phyloP scores from a whole-genome alignment of 2,113 vertebrate species.

The Nettapus auritus region DNA sequence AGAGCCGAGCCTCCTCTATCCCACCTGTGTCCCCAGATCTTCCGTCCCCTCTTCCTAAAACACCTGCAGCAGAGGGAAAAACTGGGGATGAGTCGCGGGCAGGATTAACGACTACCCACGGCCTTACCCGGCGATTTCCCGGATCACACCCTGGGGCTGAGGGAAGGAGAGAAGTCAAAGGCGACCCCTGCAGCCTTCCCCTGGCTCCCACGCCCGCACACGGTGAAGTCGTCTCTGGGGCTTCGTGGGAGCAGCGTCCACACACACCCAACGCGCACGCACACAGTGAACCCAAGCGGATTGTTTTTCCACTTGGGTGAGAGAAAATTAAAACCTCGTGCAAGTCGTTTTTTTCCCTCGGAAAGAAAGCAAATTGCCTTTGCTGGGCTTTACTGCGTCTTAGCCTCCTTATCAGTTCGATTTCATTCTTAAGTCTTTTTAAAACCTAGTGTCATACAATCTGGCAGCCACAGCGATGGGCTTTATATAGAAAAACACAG shows the following conservation, averaged over 20 bases:
- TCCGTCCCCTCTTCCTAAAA: background rate
- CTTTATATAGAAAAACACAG: constrained; percentile 21
- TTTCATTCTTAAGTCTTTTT: constrained; percentile 9
- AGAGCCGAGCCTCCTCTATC: background rate
- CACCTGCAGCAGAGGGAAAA: background rate
- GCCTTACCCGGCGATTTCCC: background rate
- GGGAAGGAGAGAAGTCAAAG: background rate
- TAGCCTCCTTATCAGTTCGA: constrained; percentile 8
- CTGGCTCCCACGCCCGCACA: rapidly evolving
- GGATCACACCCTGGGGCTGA: rapidly evolving
- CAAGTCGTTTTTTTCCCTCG: background rate
- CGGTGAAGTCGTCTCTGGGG: rapidly evolving
- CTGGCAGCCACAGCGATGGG: constrained; percentile 2
- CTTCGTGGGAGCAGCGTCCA: rapidly evolving
- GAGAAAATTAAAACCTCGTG: constrained; percentile 26
- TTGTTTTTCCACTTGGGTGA: background rate
- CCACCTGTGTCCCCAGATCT: background rate
- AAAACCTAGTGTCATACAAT: constrained; percentile 16
- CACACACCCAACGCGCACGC: rapidly evolving
- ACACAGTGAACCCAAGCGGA: background rate
- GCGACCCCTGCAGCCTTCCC: background rate
- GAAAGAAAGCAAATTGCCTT: constrained; percentile 13
- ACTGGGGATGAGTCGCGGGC: background rate
- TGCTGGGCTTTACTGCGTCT: constrained; percentile 18
- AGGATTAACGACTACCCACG: background rate